Evolutionary conservation across 2,888 invertebrate genomes (phyloP).

Genomic region (Synanthedon vespiformis): DNA sequence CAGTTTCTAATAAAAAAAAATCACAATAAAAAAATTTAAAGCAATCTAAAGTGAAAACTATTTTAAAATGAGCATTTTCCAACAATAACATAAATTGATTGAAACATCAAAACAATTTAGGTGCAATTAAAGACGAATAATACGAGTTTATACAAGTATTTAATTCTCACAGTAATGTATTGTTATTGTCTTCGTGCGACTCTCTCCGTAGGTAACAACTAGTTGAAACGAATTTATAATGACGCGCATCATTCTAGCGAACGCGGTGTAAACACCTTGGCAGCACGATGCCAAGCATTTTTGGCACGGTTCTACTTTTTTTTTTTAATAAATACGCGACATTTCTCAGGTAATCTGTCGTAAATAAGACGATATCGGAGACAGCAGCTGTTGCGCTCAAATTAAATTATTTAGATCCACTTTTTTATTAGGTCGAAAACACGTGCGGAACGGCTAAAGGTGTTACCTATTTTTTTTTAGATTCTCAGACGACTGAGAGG

Average conservation of each 20-base stretch:
- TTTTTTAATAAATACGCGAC: conserved; percentile 19
- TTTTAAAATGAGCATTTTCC: conserved; percentile 1
- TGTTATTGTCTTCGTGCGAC: conserved; percentile 8
- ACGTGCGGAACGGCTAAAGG: neutral
- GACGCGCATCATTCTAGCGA: conserved; percentile 14
- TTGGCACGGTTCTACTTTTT: conserved; percentile 24
- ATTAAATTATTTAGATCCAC: neutral
- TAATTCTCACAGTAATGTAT: conserved; percentile 10
- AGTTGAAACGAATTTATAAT: conserved; percentile 5
- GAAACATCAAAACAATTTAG: conserved; percentile 10
- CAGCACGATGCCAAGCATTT: conserved; percentile 21
- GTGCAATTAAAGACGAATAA: conserved; percentile 9
- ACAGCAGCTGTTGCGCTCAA: conserved; percentile 23
- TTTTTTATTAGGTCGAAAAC: neutral
- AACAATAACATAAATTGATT: conserved; percentile 11
- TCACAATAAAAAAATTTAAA: too few species aligned
- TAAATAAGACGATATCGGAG: conserved; percentile 12
- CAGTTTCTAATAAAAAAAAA: too few species aligned
- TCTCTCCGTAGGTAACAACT: conserved; percentile 3
- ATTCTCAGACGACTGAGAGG: too few species aligned
- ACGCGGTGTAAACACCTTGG: conserved; percentile 29
- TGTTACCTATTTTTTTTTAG: neutral
- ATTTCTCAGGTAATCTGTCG: conserved; percentile 45
- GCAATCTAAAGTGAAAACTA: too few species aligned
- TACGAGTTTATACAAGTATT: neutral